Percentiles rank a stretch among this genome's conserved stretches.
Conservation (phyloP, 2,888 invertebrate genomes). For the Xylota segnis region DNA sequence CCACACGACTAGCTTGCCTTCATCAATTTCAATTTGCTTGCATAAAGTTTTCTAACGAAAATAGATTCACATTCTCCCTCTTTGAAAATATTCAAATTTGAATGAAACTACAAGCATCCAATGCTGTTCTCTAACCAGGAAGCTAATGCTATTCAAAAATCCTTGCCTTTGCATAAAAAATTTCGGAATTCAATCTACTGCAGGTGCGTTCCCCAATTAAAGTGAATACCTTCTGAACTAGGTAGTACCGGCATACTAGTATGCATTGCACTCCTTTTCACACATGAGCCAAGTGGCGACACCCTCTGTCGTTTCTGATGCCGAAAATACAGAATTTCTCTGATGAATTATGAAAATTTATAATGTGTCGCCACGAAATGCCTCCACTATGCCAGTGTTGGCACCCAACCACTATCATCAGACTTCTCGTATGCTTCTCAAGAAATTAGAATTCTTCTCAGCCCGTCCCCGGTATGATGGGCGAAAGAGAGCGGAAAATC, state of each 20-base stretch:
- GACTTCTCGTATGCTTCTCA: not conserved
- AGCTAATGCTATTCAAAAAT: constrained; percentile 35
- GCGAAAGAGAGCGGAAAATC: constrained; percentile 61
- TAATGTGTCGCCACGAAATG: constrained; percentile 71
- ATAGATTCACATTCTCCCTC: not conserved
- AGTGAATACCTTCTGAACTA: constrained; percentile 47
- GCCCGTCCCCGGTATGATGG: constrained; percentile 9
- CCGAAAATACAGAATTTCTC: constrained; percentile 57
- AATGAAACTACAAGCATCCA: constrained; percentile 2
- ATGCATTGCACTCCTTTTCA: constrained; percentile 18
- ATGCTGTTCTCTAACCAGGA: constrained; percentile 13
- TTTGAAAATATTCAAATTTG: constrained; percentile 21
- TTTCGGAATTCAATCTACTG: constrained; percentile 42
- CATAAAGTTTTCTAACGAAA: constrained; percentile 10
- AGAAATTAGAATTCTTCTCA: constrained; percentile 49
- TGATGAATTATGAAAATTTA: constrained; percentile 73
- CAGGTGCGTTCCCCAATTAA: constrained; percentile 70
- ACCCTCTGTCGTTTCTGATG: constrained; percentile 39
- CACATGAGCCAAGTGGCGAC: constrained; percentile 9
- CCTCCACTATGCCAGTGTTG: constrained; percentile 40
- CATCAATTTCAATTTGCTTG: constrained; percentile 18
- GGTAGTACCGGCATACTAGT: constrained; percentile 21
- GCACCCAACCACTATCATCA: constrained; percentile 14
- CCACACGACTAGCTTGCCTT: not conserved
- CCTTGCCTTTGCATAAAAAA: not conserved